Base-by-base conservation (phyloP, 2,113 vertebrate species). In the Cephalophus harveyi region DNA sequence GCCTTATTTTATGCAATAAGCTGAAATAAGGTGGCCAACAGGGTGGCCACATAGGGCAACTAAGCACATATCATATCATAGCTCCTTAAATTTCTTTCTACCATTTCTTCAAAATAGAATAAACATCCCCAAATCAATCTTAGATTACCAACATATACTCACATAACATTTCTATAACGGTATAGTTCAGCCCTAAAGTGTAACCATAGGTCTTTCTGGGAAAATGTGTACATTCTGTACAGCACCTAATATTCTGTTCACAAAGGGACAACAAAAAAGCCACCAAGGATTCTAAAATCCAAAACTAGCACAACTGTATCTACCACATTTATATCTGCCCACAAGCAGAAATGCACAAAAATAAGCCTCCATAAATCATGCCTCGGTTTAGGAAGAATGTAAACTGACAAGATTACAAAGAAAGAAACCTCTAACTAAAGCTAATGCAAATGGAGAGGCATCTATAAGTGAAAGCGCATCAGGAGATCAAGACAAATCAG, bases 281-380 rank as follows among this genome's bases (percentile, higher is more conserved):
- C 62, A 88, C 21, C 28, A 50, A 84, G 40, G 6, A 81, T 13
- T 89, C 40, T 92, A 81, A 90, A 91, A 82, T 67, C 76, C 50
- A 60, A 96, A 94, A 90, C 14, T 43, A 12, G 40, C 57, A 74
- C 33, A 67, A 92, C n/a, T 87, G 50, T 76, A 91, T 86, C 64
- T 82, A 67, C 36, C 48, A 62, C 46, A 50, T 74, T 96, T 95
- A 71, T 74, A 76, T 91, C 30, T 54, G 33, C 89, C 94, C 25
- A 91, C 12, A 89, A 88, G 46, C 62, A 95, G 74, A 90, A 95
- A 5, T 50, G 19, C 36, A 64, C n/a, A 46, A 96, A 94, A 96
- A 90, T 83, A 96, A 95, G 27, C 55, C 33, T 92, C 62, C 30
- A 92, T 17, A 97, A 93, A 96, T 57, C 55, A 82, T 81, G 67